Evolutionary conservation across 2,888 invertebrate species (phyloP), one percentile per base, ranked within the genome.

Genomic region (Dryobota labecula): DNA sequence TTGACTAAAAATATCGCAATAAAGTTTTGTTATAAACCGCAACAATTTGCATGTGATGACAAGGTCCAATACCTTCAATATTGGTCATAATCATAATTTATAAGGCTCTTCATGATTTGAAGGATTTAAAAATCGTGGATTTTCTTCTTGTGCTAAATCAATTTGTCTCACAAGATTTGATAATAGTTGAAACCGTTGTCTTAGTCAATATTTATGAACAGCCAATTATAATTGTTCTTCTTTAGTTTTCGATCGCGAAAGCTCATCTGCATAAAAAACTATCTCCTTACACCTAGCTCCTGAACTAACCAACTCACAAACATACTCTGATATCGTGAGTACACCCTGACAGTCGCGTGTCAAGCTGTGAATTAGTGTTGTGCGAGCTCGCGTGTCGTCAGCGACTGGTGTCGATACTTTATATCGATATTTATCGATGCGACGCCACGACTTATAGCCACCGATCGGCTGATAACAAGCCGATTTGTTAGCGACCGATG

Each of bases 401-500:
- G 90, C 88, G 86, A 84, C 89, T 77, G 84, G 84, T 91, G 91
- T 92, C 92, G 91, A 92, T 92, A 89, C 84, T 77, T 88, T 90
- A 90, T 91, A 91, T 92, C 91, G 91, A 92, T 93, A 92, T 92
- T 93, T 93, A 93, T 92, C 92, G 92, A 90, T 87, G 88, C 91
- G 90, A 90, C 90, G 88, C 89, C 80, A 88, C 91, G 90, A 93
- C 92, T 94, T 94, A 94, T 93, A 90, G 92, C 91, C 89, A 84
- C 85, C 88, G 94, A 94, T 94, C 89, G 87, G 80, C 84, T 90
- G 94, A 94, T 94, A 94, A 93, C 92, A 90, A 92, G 91, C 90
- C 92, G 94, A 94, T 94, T 94, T 94, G 94, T 94, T 93, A 92
- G 91, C 91, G 88, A 83, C 80, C 83, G 81, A 84, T 84, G 83